Base-by-base conservation (phyloP, 2,113 vertebrate genomes). In the Melanotaenia duboulayi region DNA sequence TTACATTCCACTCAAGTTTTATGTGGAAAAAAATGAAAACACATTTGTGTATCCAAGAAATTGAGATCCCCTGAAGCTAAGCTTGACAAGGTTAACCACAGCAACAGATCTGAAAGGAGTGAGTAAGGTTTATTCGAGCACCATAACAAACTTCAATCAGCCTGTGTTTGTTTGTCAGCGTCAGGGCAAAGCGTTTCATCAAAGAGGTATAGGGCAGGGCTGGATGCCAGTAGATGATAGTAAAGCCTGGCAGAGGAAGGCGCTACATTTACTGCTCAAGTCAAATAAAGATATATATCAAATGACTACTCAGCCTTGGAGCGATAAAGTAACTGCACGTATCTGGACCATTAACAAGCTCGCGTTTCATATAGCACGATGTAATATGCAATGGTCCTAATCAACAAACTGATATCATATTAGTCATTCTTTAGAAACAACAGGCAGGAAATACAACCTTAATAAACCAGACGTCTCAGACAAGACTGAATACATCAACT, bases 141-240 rank as follows among this genome's bases (percentile, higher is more conserved):
- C 55, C 71, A 72, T 68, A 76, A 83, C 82, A 78, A 79, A 88
- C 84, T 88, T 86, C 75, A 89, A 75, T 67, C 78, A 57, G 39
- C 49, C 8, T 4, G 73, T 63, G 76, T 84, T 80, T 78, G 73
- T 87, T 78, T 67, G 65, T 82, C 58, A 24, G 71, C 13, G 78
- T 69, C 58, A 42, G 79, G 51, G 75, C 46, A 56, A 76, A 67
- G 66, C 3, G 42, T 48, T 66, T 63, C 65, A 71, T 75, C 59
- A 68, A 65, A 70, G 56, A 28, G 14, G 44, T 65, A 58, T 19
- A 11, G 54, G 28, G 28, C 49, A 48, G 51, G 57, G 79, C 68
- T 20, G 56, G 60, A 57, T 57, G 66, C 70, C 23, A 46, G 44
- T 9, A 4, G 50, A 51, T 64, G 50, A 75, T 32, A 8, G 40